Percentiles rank a stretch among this genome's conserved stretches.
Evolutionary conservation across 2,113 vertebrate species (phyloP).

Genomic region (Coptodon rendalli): DNA sequence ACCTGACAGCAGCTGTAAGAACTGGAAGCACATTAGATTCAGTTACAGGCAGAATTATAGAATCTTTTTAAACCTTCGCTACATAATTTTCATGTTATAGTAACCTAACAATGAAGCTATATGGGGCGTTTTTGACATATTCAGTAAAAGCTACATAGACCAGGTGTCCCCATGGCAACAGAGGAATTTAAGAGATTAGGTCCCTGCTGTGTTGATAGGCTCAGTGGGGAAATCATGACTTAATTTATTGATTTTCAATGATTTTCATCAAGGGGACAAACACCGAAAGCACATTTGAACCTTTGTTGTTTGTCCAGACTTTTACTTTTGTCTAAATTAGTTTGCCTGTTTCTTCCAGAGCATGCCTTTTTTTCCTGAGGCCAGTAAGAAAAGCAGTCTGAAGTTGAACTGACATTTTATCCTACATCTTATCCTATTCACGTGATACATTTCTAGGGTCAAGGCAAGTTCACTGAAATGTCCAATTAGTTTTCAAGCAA

Average conservation of each 20-base stretch:
- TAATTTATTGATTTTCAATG: neutral
- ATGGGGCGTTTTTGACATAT: neutral
- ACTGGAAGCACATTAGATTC: neutral
- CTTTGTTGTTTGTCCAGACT: neutral
- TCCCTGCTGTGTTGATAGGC: neutral
- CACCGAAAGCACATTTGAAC: neutral
- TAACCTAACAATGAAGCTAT: neutral
- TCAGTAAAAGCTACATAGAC: neutral
- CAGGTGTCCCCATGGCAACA: constrained; percentile 45
- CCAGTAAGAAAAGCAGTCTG: neutral
- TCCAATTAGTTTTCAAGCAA: neutral
- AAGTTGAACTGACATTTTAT: neutral
- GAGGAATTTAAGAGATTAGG: neutral
- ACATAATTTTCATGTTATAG: neutral
- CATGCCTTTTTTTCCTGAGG: neutral
- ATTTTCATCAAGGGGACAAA: neutral
- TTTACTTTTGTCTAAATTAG: neutral
- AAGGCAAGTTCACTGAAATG: neutral
- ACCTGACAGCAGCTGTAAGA: neutral
- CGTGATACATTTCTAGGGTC: neutral
- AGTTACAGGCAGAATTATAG: neutral
- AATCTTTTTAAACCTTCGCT: neutral
- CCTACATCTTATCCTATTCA: neutral
- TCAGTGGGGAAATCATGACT: neutral
- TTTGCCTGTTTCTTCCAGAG: neutral